These are phyloP conservation scores for Schizotus pectinicornis DNA, from an alignment of 2,888 invertebrate species.

Conservation along the genomic window DNA sequence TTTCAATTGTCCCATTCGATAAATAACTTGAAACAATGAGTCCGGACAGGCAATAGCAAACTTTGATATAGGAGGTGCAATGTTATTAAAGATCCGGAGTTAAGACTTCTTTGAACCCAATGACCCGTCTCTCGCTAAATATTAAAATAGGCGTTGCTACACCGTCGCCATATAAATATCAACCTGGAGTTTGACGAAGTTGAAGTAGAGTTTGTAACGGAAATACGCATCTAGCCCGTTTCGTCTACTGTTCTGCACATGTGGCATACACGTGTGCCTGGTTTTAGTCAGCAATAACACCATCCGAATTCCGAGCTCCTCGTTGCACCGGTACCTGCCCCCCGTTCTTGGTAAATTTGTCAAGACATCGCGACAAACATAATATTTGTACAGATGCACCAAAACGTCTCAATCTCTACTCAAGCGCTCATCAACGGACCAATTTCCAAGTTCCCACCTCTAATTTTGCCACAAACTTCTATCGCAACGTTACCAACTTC, in stretches of 20 bases:
- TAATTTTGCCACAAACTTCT: too few species aligned
- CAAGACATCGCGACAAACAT: neutral
- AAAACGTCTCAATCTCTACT: neutral
- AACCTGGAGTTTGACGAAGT: slow-evolving; percentile 22
- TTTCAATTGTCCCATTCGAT: slow-evolving; percentile 21
- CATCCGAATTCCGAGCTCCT: slow-evolving; percentile 32
- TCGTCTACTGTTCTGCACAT: slow-evolving; percentile 41
- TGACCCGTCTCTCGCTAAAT: slow-evolving; percentile 7
- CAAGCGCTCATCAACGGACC: neutral
- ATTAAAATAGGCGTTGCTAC: slow-evolving; percentile 11
- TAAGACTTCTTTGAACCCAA: slow-evolving; percentile 1
- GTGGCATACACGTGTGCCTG: slow-evolving; percentile 47
- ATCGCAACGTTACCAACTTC: too few species aligned
- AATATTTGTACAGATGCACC: slow-evolving; percentile 18
- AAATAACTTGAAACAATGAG: slow-evolving; percentile 12
- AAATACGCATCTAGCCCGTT: slow-evolving; percentile 29
- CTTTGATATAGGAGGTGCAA: slow-evolving; percentile 16
- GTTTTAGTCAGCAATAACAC: slow-evolving; percentile 38
- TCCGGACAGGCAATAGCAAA: neutral
- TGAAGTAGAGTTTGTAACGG: slow-evolving; percentile 24
- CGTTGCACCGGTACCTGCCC: slow-evolving; percentile 15
- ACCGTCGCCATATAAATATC: slow-evolving; percentile 16
- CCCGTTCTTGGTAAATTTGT: slow-evolving; percentile 22
- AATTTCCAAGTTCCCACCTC: neutral
- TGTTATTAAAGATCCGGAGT: slow-evolving; percentile 12